Base-by-base conservation (phyloP, 2,113 vertebrate species). In the Phrynocephalus versicolor region DNA sequence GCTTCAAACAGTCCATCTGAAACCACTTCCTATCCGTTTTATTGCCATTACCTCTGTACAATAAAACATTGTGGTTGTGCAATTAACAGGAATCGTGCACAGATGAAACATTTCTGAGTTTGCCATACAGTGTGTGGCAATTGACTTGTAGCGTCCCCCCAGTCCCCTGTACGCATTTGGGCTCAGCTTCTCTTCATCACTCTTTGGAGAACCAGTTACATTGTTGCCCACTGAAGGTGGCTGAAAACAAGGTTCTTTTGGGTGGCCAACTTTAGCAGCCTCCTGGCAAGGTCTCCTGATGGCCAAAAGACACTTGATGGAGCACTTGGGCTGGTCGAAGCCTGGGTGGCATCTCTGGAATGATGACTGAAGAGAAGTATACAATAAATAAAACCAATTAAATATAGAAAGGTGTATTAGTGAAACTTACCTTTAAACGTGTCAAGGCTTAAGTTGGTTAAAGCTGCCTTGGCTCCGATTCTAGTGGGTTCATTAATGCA, bases 41-140 rank as follows among this genome's bases (percentile, higher is more conserved):
- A 3, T 83, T 89, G 82, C 23, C 51, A 21, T 51, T 77, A 41
- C 27, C 65, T 60, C 76, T 4, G 27, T 14, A 25, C 69, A 51
- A 79, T 79, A 76, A 85, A 76, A 39, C 55, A 69, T 30, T 73
- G 82, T 58, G 14, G 8, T 82, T 6, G 0, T 65, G 58, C 23
- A 62, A 74, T 16, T 27, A 33, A 37, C 65, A 85, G 81, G 33
- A 75, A 74, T 69, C 62, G 37, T 30, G 25, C n/a, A 70, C 81
- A 79, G 87, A 85, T 9, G 1, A 84, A 86, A 74, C 21, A 65
- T 90, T 30, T 86, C 51, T 86, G 62, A n/a, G 70, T 27, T 45
- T 67, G 51, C 77, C 25, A 67, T 3, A 57, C 23, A 37, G 39
- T 0, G 0, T 57, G 45, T 45, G 70, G 73, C 78, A 58, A 57